phyloP scores from a whole-genome alignment of 2,113 vertebrate genomes.

The Psittacara wagleri region DNA sequence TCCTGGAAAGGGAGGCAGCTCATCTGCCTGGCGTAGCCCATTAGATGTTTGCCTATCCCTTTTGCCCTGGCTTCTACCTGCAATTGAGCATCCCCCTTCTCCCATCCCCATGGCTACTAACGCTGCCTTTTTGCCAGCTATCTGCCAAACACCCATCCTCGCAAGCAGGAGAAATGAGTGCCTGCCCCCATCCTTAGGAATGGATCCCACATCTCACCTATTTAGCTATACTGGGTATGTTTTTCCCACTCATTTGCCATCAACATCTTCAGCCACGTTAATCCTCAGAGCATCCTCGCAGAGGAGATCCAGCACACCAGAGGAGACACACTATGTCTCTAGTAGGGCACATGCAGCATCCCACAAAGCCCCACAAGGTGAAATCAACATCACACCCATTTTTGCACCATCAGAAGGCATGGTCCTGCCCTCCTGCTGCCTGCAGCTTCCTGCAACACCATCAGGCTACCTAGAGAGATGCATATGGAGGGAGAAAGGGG shows the following conservation, averaged over 20 bases:
- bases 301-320: neutral
- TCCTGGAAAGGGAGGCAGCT: neutral
- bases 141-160: neutral
- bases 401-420: neutral
- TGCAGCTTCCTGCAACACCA: neutral
- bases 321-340: neutral
- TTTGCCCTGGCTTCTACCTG: neutral
- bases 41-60: neutral
- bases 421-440: neutral
- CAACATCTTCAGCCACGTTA: neutral
- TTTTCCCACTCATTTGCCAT: neutral
- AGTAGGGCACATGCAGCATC: neutral
- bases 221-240: neutral
- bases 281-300: neutral
- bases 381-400: neutral
- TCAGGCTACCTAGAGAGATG: neutral
- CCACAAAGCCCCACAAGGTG: fast-evolving
- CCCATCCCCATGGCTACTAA: neutral
- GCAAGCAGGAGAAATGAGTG: neutral
- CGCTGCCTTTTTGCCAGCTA: neutral
- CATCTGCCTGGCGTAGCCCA: neutral
- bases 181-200: neutral
- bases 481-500: fast-evolving
- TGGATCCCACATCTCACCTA: neutral
- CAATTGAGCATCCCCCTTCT: neutral